These are phyloP conservation scores for Spondyliosoma cantharus DNA, from an alignment of 2,797 vertebrate species.

Conservation along the genomic window DNA sequence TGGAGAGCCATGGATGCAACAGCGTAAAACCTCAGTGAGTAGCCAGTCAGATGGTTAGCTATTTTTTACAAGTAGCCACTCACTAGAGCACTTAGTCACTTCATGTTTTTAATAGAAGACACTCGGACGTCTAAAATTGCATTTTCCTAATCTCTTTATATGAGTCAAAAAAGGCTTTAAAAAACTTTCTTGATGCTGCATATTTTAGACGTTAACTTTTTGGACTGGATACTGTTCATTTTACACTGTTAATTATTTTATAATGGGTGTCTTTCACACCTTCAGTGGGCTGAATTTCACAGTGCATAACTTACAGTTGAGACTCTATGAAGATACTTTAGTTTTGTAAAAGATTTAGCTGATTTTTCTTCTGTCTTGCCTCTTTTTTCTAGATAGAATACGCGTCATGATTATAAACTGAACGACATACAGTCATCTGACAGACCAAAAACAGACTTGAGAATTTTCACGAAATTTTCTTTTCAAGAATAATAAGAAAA, in stretches of 20 bases:
- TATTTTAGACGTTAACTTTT: background rate
- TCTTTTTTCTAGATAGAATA: background rate
- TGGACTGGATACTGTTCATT: background rate
- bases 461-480: no score
- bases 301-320: constrained; percentile 10
- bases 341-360: background rate
- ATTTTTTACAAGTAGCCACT: constrained; percentile 48
- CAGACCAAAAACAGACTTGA: background rate
- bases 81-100: constrained; percentile 18
- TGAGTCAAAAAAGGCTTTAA: background rate
- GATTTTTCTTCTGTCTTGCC: background rate
- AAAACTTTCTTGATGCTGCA: background rate
- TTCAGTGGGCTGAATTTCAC: constrained; percentile 4
- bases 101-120: constrained; percentile 28
- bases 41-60: constrained; percentile 38
- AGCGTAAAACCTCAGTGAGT: constrained; percentile 29
- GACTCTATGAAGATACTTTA: background rate
- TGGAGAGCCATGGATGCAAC: constrained; percentile 33
- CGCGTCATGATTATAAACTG: background rate
- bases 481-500: constrained; percentile 6
- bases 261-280: constrained; percentile 12
- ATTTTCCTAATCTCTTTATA: constrained; percentile 4
- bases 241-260: constrained; percentile 5
- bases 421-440: background rate
- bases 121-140: background rate